Conservation (phyloP, 2,797 vertebrate species). For the Epinephelus awoara region DNA sequence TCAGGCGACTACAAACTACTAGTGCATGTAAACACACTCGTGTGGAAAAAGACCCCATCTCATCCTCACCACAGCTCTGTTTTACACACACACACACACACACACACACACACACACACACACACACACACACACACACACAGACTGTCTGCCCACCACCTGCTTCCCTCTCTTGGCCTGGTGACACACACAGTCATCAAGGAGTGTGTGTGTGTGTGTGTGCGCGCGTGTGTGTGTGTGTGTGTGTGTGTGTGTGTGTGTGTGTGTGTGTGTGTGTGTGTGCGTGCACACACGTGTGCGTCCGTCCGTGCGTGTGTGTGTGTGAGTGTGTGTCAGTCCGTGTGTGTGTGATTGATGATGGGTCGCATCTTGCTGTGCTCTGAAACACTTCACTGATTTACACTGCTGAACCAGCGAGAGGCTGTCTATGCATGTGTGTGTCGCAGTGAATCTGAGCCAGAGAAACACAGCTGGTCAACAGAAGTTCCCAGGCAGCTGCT, state of each 20-base stretch:
- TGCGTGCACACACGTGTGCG: neutral
- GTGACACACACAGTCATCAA: slow-evolving; percentile 34
- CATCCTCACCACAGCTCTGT: slow-evolving; percentile 27
- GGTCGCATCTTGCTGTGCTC: slow-evolving; percentile 61
- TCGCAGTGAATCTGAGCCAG: slow-evolving; percentile 51
- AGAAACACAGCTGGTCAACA: slow-evolving; percentile 74
- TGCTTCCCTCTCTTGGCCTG: slow-evolving; percentile 51
- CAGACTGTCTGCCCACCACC: slow-evolving; percentile 44
- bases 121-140: slow-evolving; percentile 25
- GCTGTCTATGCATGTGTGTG: slow-evolving; percentile 23
- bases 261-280: slow-evolving; percentile 1
- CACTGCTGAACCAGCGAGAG: slow-evolving; percentile 70
- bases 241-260: slow-evolving; percentile 15
- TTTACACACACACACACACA: slow-evolving; percentile 15
- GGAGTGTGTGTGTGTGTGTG: slow-evolving; percentile 12
- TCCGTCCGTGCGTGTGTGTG: slow-evolving; percentile 20
- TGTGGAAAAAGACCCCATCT: slow-evolving; percentile 38
- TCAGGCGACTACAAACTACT: slow-evolving; percentile 21
- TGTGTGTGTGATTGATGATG: slow-evolving; percentile 69
- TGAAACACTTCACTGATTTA: slow-evolving; percentile 65
- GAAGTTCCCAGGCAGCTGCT: slow-evolving; percentile 66
- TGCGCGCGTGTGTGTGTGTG: slow-evolving; percentile 8
- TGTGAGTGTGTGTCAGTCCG: slow-evolving; percentile 1
- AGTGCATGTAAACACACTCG: slow-evolving; percentile 41
- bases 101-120: slow-evolving; percentile 25